Percentiles rank a stretch among this genome's conserved stretches.
Evolutionary conservation across 2,797 vertebrate species (phyloP).

Genomic region (Coregonus ussuriensis): DNA sequence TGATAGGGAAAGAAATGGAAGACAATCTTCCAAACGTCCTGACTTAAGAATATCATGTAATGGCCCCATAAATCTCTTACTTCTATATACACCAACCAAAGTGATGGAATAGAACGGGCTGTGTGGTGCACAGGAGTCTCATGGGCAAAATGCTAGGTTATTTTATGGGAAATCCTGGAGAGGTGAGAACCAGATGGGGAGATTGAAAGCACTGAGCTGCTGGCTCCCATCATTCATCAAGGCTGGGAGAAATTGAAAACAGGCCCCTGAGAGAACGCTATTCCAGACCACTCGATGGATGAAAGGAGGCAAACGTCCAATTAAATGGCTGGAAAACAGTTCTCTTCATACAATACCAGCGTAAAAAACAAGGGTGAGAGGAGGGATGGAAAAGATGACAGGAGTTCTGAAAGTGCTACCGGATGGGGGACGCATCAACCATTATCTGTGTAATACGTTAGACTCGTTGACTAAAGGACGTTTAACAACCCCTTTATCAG

Average conservation of each 20-base stretch:
- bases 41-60: background rate
- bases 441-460: slow-evolving; percentile 40
- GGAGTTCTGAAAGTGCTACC: slow-evolving; percentile 38
- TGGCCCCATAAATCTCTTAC: background rate
- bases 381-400: slow-evolving; percentile 69
- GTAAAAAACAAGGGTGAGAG: slow-evolving; percentile 51
- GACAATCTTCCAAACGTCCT: background rate
- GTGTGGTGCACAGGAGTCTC: slow-evolving; percentile 24
- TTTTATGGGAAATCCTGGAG: slow-evolving; percentile 73
- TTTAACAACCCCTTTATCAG: background rate
- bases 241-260: slow-evolving; percentile 77
- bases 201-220: slow-evolving; percentile 69
- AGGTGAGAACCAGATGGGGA: slow-evolving; percentile 79
- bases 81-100: slow-evolving; percentile 4
- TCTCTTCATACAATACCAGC: slow-evolving; percentile 58
- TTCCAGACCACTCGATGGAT: slow-evolving; percentile 72
- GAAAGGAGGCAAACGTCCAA: slow-evolving; percentile 73
- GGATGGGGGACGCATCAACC: slow-evolving; percentile 34
- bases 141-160: slow-evolving; percentile 46
- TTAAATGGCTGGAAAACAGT: slow-evolving; percentile 77
- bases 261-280: slow-evolving; percentile 67
- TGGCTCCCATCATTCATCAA: slow-evolving; percentile 75
- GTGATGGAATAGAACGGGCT: slow-evolving; percentile 31
- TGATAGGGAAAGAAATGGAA: background rate
- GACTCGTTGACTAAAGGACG: background rate